Percentiles rank a stretch among this genome's conserved stretches.
These are phyloP conservation scores for Cheirogaleus medius DNA, from an alignment of 2,113 vertebrate species.

Conservation along the genomic window DNA sequence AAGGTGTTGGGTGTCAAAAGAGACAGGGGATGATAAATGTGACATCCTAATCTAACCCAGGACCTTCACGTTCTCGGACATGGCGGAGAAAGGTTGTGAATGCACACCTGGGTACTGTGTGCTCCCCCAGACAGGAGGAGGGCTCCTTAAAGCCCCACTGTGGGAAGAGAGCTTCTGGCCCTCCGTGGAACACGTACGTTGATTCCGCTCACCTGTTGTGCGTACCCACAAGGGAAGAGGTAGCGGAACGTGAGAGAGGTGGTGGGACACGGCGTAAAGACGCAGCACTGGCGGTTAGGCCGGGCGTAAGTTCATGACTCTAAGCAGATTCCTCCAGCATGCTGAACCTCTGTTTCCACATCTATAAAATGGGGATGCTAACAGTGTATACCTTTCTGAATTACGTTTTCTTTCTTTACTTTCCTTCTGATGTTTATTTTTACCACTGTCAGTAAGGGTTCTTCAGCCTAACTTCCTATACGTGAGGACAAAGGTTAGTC, in stretches of 20 bases:
- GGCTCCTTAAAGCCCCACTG: neutral
- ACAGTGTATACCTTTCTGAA: fast-evolving
- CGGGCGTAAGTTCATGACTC: too few relatives aligned
- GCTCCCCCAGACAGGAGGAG: neutral
- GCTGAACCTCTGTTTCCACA: neutral
- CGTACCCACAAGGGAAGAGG: neutral
- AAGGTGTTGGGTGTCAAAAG: neutral
- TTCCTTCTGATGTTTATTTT: neutral
- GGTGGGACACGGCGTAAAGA: neutral
- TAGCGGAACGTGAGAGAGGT: neutral
- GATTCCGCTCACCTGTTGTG: neutral
- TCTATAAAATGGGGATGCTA: neutral
- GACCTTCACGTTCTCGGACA: neutral
- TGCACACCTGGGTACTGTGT: neutral
- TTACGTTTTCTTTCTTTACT: neutral
- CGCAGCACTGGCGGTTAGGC: too few relatives aligned
- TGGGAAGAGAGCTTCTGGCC: neutral
- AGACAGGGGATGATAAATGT: neutral
- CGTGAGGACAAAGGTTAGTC: neutral
- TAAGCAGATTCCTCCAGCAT: neutral
- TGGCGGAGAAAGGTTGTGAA: neutral
- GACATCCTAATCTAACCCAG: slow-evolving; percentile 6
- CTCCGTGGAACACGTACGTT: neutral
- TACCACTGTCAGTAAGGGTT: neutral
- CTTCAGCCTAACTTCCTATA: neutral